Percentiles rank a stretch among this genome's conserved stretches.
Conservation (phyloP, 2,888 invertebrate genomes). For the Caenorhabditis sp. region DNA sequence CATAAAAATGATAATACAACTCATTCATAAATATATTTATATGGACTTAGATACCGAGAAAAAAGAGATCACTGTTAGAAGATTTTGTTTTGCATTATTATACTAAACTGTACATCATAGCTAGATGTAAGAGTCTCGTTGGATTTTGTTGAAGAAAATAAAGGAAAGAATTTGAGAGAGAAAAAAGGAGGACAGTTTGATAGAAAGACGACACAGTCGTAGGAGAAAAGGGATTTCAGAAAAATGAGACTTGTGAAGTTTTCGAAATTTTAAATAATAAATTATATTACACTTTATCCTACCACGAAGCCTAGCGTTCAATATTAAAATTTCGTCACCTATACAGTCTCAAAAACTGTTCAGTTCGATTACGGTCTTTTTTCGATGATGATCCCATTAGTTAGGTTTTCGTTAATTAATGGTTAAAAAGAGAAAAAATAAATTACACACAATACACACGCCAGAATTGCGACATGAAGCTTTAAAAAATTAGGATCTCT, state of each 20-base stretch:
- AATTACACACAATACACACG: neutral
- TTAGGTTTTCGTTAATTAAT: neutral
- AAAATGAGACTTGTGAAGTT: neutral
- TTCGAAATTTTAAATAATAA: neutral
- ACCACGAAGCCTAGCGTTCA: neutral
- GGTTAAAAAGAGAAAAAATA: neutral
- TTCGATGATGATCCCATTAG: neutral
- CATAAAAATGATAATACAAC: neutral
- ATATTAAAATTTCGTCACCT: neutral
- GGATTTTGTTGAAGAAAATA: neutral
- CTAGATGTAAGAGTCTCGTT: neutral
- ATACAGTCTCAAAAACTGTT: neutral
- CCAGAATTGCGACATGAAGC: conserved; percentile 5
- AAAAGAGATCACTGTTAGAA: conserved; percentile 1
- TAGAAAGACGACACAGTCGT: too few species aligned
- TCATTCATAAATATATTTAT: neutral
- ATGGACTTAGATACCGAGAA: neutral
- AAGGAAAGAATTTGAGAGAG: neutral
- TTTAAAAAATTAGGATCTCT: neutral
- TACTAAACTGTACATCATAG: neutral
- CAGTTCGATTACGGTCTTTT: neutral
- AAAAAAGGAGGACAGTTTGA: too few species aligned
- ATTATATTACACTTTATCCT: neutral
- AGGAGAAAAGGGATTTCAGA: neutral
- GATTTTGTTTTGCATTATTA: neutral